Base-by-base conservation (phyloP, 2,888 invertebrate species). In the Noctua pronuba region DNA sequence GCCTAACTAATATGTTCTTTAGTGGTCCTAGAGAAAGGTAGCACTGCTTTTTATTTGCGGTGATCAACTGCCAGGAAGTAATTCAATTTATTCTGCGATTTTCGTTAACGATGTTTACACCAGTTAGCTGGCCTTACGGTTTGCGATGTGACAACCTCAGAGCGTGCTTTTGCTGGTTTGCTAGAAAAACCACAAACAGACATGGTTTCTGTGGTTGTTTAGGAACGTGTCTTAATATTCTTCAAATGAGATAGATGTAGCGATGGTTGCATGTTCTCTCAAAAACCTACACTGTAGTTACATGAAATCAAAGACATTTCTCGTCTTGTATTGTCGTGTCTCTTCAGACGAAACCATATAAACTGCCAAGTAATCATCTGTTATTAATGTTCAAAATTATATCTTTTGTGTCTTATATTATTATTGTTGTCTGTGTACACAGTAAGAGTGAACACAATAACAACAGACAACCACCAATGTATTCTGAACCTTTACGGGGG, bases 351-450 rank as follows among this genome's bases (percentile, higher is more conserved):
- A 73, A 58, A 58, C 24, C 18, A 65, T 58, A 41, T 35, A 35
- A 49, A 35, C 74, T 55, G 49, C 58, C 31, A 31, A 73, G 38
- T 58, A 73, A 24, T 55, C n/a, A 38, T 46, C 13, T 38, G 28
- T 80, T 80, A 18, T 66, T 41, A 35, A 35, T 38, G 55, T 74
- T 58, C 1, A 11, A 55, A 80, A 65, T 80, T 38, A 80, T 80
- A 60, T 58, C 18, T 41, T 68, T 72, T 44, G 46, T 84, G 41
- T 73, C 46, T 75, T 28, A 75, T 41, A 75, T 64, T 68, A 52
- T 73, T 73, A 28, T 62, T 75, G 31, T 60, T 62, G 49, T 70
- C 46, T 35, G 28, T 69, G 35, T 58, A 79, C 31, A 66, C 24
- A 60, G 68, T 60, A 60, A 72, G 38, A 82, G 70, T 71, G 46